These are phyloP conservation scores for Pseudobourletiella spinata DNA, from an alignment of 1,140 invertebrate genomes.

Conservation along the genomic window DNA sequence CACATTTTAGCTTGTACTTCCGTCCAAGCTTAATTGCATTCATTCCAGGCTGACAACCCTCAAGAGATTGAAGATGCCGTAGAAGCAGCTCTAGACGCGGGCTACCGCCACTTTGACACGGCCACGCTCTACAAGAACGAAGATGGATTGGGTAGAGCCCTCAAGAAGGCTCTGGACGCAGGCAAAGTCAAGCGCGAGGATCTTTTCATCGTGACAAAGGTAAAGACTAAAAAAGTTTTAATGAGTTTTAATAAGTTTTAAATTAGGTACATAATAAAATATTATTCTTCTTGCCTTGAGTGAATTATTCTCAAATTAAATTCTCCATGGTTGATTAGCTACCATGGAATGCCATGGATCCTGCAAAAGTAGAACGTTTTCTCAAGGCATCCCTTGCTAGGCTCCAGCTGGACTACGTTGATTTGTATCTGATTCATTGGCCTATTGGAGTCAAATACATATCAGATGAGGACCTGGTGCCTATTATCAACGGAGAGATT, in stretches of 20 bases:
- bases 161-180: conserved; percentile 61
- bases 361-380: conserved; percentile 40
- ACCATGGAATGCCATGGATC: conserved; percentile 38
- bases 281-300: too few relatives aligned
- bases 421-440: conserved; percentile 61
- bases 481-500: conserved; percentile 27
- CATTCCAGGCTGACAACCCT: conserved; percentile 42
- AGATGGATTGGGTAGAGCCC: conserved; percentile 60
- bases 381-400: conserved; percentile 39
- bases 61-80: conserved; percentile 61
- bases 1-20: too few relatives aligned
- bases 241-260: too few relatives aligned
- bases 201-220: conserved; percentile 44
- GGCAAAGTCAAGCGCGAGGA: conserved; percentile 63
- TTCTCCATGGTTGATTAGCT: too few relatives aligned
- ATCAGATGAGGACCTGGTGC: conserved; percentile 23
- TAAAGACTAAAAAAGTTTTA: background rate
- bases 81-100: conserved; percentile 51
- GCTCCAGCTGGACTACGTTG: conserved; percentile 42
- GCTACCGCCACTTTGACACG: conserved; percentile 72
- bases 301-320: too few relatives aligned
- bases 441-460: conserved; percentile 56
- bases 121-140: conserved; percentile 75
- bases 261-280: too few relatives aligned
- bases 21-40: too few relatives aligned